Evolutionary conservation across 2,888 invertebrate species (phyloP), one percentile per base, ranked within the genome.

Genomic region (Diarsia brunnea): DNA sequence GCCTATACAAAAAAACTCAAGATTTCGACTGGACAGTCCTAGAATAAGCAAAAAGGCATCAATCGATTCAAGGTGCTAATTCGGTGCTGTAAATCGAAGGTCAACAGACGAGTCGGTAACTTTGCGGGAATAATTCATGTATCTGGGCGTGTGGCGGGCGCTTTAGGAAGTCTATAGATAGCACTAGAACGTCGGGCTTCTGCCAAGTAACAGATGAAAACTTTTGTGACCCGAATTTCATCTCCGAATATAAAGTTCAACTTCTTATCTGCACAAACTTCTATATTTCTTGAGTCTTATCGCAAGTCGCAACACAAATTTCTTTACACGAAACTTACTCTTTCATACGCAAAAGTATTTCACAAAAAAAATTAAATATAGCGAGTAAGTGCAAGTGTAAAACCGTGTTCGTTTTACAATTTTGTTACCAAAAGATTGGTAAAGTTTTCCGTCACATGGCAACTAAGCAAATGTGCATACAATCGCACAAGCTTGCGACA

Each of bases 381-480:
- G 71, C 47, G 51, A 64, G 19, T 53, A 31, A 74, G n/a, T 60
- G 64, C 65, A 65, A 76, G 77, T 78, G 70, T 73, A 75, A 76
- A 86, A 70, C 69, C 47, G n/a, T 78, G 72, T 73, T 73, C 73
- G 51, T 72, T 77, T 84, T 81, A 75, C 67, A 69, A 75, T 78
- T 79, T 47, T 16, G 68, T 78, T 86, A 31, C 77, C 69, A 69
- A 80, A 83, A 78, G 78, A 77, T 79, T 69, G 75, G 27, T 43
- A 75, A 86, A 83, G 77, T 83, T 86, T 82, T 68, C 77, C 78
- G 60, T 75, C 77, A 66, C 77, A 80, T 76, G 67, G 69, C 73
- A 73, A 74, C 75, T 73, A 75, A 75, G 80, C 65, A 84, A 84
- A 86, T 82, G 76, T 77, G 75, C 75, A 84, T 80, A 84, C 75